phyloP scores from a whole-genome alignment of 2,888 invertebrate species.

The Mantis religiosa region DNA sequence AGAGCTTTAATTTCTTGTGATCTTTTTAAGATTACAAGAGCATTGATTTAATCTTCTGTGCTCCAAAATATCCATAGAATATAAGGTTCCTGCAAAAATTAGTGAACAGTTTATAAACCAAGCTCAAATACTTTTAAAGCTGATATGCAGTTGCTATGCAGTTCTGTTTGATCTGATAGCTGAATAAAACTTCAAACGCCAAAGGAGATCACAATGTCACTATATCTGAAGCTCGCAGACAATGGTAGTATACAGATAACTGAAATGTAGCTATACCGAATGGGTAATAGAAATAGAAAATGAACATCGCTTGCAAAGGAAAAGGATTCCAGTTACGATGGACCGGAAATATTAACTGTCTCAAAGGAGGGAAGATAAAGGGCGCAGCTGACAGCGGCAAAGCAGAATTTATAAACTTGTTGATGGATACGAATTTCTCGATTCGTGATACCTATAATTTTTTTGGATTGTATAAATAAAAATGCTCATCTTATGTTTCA shows the following conservation, averaged over 20 bases:
- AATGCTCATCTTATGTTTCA: too few relatives aligned
- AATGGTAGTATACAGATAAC: not conserved
- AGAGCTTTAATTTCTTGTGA: too few relatives aligned
- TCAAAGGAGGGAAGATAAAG: not conserved
- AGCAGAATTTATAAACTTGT: too few relatives aligned
- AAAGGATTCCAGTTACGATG: not conserved
- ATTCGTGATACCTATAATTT: not conserved
- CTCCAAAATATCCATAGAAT: too few relatives aligned
- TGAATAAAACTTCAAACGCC: not conserved
- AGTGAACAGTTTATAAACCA: too few relatives aligned
- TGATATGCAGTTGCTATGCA: not conserved
- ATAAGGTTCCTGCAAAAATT: too few relatives aligned
- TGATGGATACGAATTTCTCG: too few relatives aligned
- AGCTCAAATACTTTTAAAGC: not conserved
- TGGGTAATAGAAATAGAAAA: not conserved
- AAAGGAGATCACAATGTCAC: not conserved
- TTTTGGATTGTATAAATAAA: too few relatives aligned
- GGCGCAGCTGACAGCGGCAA: not conserved
- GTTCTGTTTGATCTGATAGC: not conserved
- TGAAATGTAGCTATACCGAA: not conserved
- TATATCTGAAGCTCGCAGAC: not conserved
- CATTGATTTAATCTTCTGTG: too few relatives aligned
- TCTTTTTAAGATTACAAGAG: too few relatives aligned
- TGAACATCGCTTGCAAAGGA: not conserved
- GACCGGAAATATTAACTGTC: not conserved